Conservation (phyloP, 2,113 vertebrate species). For the Lagopus leucura region DNA sequence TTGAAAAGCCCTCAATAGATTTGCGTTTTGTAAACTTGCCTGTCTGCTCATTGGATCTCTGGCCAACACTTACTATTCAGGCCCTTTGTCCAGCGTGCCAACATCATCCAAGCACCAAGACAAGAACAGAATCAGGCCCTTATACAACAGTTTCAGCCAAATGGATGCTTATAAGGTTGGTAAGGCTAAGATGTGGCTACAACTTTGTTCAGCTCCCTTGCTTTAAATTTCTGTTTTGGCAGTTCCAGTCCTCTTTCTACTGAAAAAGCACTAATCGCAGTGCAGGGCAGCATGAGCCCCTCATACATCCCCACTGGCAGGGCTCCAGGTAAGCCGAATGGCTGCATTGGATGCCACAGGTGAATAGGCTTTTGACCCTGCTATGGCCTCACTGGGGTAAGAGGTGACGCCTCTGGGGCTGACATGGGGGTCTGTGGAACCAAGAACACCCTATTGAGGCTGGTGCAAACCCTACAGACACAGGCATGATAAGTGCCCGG, state of each 20-base stretch:
- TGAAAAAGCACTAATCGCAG: accelerated
- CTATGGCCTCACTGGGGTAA: no score
- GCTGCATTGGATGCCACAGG: not conserved
- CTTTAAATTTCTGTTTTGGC: not conserved
- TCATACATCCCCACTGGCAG: no score
- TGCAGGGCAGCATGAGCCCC: not conserved
- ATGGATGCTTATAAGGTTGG: not conserved
- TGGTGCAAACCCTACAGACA: not conserved
- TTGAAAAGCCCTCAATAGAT: not conserved
- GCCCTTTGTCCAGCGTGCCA: not conserved
- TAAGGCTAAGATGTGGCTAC: not conserved
- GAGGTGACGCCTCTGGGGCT: not conserved
- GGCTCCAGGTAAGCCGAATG: not conserved
- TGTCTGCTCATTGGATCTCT: not conserved
- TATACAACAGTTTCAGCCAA: not conserved
- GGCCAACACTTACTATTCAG: not conserved
- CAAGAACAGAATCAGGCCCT: not conserved
- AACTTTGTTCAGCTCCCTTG: not conserved
- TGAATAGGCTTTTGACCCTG: not conserved
- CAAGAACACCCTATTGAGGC: not conserved
- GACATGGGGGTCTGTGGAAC: not conserved
- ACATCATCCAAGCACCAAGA: not conserved
- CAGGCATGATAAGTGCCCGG: not conserved
- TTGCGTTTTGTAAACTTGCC: not conserved
- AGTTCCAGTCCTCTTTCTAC: not conserved